These are phyloP conservation scores for Vannuccia rotundouncinata DNA, from an alignment of 2,888 invertebrate genomes.

Conservation along the genomic window DNA sequence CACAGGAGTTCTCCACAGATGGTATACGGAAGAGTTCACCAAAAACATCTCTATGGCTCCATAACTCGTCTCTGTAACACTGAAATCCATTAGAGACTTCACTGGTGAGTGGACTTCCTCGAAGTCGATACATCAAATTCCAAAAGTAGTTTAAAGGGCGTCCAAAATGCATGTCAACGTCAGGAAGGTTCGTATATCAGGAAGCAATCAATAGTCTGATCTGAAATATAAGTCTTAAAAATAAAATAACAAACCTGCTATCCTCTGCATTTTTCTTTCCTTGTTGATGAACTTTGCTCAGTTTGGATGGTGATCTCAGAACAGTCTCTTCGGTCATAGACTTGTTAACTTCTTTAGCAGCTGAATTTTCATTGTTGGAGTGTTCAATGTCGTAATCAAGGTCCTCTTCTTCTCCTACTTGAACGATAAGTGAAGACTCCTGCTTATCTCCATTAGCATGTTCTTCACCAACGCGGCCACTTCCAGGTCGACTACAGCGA, in stretches of 20 bases:
- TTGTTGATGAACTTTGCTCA: neutral
- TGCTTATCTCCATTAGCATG: neutral
- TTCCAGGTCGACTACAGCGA: neutral
- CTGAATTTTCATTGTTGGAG: neutral
- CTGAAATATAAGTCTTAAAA: constrained; percentile 1
- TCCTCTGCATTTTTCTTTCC: neutral
- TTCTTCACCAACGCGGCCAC: neutral
- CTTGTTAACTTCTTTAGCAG: neutral
- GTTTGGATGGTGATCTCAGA: neutral
- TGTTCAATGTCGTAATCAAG: constrained; percentile 2
- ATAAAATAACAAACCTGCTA: constrained; percentile 12
- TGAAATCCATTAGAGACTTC: no score
- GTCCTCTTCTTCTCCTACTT: constrained; percentile 7
- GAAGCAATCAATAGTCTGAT: no score
- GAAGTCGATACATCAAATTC: no score
- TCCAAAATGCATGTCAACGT: neutral
- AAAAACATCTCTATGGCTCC: no score
- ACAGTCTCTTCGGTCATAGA: neutral
- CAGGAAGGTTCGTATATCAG: no score
- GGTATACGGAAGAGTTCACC: no score
- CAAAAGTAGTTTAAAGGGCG: no score
- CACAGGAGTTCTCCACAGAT: no score
- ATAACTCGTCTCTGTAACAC: no score
- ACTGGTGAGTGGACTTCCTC: no score
- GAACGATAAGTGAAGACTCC: neutral